These are phyloP conservation scores for Mobula birostris DNA, from an alignment of 2,113 vertebrate species.

Conservation along the genomic window DNA sequence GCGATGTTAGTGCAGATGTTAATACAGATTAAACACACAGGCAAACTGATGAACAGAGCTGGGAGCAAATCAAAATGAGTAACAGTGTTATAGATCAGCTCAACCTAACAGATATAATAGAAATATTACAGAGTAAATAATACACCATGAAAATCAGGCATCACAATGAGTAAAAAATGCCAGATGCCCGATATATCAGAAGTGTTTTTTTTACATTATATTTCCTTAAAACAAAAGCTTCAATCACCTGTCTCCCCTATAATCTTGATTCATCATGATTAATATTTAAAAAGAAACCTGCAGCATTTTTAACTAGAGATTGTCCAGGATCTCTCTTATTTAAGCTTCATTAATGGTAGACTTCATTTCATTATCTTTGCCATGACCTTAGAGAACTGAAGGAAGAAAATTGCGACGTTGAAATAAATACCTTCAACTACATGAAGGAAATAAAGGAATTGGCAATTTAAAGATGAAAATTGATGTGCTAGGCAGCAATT, in stretches of 20 bases:
- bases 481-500: background rate
- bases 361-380: constrained; percentile 33
- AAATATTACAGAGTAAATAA: background rate
- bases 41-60: too few relatives aligned
- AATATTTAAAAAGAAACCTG: constrained; percentile 36
- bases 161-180: background rate
- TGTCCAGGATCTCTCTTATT: constrained; percentile 16
- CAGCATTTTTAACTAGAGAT: constrained; percentile 25
- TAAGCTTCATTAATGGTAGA: constrained; percentile 22
- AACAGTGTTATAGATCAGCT: too few relatives aligned
- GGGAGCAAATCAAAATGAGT: too few relatives aligned
- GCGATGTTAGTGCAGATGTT: too few relatives aligned
- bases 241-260: background rate
- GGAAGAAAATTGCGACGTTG: background rate
- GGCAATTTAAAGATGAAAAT: constrained; percentile 31
- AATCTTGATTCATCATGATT: constrained; percentile 30
- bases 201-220: background rate
- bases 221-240: background rate
- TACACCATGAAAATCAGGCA: background rate
- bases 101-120: too few relatives aligned
- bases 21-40: too few relatives aligned
- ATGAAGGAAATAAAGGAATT: constrained; percentile 13
- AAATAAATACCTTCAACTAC: constrained; percentile 29
- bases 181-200: background rate
- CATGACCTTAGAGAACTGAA: constrained; percentile 22